Evolutionary conservation across 1,140 invertebrate species (phyloP), one percentile per base, ranked within the genome.

Genomic region (Acromyrmex charruanus): DNA sequence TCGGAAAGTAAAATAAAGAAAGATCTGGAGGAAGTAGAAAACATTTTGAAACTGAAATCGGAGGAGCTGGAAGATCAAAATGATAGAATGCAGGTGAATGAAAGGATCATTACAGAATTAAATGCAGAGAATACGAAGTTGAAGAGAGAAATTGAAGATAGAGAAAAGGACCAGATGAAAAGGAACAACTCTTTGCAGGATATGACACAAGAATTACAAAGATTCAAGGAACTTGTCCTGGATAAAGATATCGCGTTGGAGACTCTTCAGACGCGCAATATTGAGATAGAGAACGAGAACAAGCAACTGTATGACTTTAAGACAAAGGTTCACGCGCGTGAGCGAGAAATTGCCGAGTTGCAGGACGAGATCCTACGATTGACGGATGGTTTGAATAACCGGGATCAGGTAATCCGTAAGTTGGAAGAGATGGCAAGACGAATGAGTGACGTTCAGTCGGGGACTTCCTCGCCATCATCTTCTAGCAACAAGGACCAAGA

Each of bases 51-150:
- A 68, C 95, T 96, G 53, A 96, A 95, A 82, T 95, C 95, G 3
- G 96, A 96, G 63, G 96, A 97, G 88, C 89, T 97, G 12, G 93
- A 96, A 77, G 92, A 96, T 71, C 94, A 96, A 9, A 96, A 96
- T 93, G 95, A 96, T 82, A 96, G 96, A 87, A 96, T 96, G 59
- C 92, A 96, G 31, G 92, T 96, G 39, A 96, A 96, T 85, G 96
- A 97, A 92, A 96, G 96, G 51, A 96, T 97, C 94, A 95, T 96
- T 28, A 92, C 96, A 65, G 96, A 96, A 90, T 92, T 97, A n/a
- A 95, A 95, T 10, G 95, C 95, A 91, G 96, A 96, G 81, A 96
- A 96, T 91, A 93, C 94, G 9, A 95, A 94, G 71, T 86, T 96
- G 28, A 95, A 95, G 18, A 94, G 95, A 49, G 94, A 96, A 61